A percentile compares a stretch with the other conserved stretches of the same genome.
Conservation (phyloP, 2,797 vertebrate species). For the Emydoidea blandingii region DNA sequence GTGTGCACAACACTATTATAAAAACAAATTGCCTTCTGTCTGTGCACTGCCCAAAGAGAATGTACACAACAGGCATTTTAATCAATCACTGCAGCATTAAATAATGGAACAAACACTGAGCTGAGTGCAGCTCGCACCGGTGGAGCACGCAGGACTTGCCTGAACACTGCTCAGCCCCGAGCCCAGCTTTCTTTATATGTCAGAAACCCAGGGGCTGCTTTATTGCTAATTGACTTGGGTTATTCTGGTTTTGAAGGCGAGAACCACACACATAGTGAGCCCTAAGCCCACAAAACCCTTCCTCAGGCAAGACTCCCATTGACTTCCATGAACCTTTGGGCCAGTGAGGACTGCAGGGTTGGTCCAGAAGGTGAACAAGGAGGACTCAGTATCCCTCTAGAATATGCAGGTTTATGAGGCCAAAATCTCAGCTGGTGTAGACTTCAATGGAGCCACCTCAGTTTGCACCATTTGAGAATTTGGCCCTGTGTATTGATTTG, state of each 20-base stretch:
- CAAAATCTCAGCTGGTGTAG: not conserved
- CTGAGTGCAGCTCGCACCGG: not conserved
- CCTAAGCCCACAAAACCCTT: not conserved
- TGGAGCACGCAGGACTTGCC: not conserved
- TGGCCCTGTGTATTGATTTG: accelerated
- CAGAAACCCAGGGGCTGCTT: not conserved
- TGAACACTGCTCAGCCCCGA: not conserved
- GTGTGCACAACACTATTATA: not conserved
- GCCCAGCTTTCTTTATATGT: not conserved
- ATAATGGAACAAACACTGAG: not conserved
- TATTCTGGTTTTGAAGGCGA: not conserved
- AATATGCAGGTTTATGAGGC: not conserved
- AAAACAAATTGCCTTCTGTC: not conserved
- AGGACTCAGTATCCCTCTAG: not conserved
- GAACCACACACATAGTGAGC: not conserved
- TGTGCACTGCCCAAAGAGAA: not conserved
- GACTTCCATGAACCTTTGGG: not conserved
- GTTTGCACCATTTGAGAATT: not conserved
- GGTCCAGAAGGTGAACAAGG: not conserved
- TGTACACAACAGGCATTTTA: not conserved
- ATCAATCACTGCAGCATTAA: not conserved
- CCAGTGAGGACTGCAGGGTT: accelerated
- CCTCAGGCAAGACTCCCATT: not conserved
- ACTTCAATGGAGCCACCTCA: not conserved
- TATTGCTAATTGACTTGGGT: not conserved